Evolutionary conservation across 2,797 vertebrate genomes (phyloP).

Genomic region (Mycteria americana): DNA sequence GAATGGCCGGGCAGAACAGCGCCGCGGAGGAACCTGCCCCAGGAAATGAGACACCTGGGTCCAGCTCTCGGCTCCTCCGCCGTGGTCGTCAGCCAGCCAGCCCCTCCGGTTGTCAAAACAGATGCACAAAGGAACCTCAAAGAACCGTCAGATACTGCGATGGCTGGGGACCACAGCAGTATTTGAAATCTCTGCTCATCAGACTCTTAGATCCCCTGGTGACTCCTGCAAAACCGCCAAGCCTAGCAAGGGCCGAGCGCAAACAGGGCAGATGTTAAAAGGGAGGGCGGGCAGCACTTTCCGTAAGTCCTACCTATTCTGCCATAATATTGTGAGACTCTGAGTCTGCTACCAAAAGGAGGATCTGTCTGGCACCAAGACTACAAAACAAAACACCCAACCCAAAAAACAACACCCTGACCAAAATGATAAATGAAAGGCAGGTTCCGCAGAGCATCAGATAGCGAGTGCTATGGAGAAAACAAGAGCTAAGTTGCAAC

Average conservation of each 20-base stretch:
- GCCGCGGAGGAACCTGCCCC: not conserved
- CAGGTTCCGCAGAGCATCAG: slow-evolving; percentile 64
- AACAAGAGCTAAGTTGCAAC: slow-evolving; percentile 50
- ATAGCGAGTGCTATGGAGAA: slow-evolving; percentile 28
- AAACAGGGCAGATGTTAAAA: not conserved
- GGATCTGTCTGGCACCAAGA: not conserved
- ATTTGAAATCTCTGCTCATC: not conserved
- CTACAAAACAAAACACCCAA: not conserved
- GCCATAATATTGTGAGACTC: not conserved
- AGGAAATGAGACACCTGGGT: slow-evolving; percentile 51
- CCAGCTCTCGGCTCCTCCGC: not conserved
- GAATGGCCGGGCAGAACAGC: not conserved
- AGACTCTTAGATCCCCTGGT: not conserved
- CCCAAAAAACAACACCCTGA: not conserved
- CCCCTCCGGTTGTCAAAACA: not conserved
- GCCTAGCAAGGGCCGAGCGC: not conserved
- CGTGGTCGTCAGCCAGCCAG: not conserved
- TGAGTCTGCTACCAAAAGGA: not conserved
- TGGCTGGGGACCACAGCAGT: not conserved
- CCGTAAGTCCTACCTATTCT: not conserved
- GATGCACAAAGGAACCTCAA: not conserved
- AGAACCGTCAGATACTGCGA: not conserved
- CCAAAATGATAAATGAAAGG: slow-evolving; percentile 65
- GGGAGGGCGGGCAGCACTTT: not conserved
- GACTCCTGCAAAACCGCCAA: not conserved